Conservation (phyloP, 2,113 vertebrate species). For the Cichladusa arquata region DNA sequence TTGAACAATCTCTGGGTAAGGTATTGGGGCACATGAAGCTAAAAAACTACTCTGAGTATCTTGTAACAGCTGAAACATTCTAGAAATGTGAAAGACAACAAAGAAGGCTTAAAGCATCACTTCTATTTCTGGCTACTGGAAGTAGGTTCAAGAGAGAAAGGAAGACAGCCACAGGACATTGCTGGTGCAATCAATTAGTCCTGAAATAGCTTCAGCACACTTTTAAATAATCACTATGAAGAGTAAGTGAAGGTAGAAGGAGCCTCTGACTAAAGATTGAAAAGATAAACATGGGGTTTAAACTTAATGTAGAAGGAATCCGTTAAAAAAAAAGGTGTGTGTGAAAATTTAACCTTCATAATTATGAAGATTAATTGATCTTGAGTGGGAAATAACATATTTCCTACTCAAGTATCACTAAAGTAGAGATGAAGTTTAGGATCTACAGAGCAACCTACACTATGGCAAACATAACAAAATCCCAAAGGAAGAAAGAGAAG, state of each 20-base stretch:
- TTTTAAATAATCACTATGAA: background rate
- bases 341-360: background rate
- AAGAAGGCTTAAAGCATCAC: background rate
- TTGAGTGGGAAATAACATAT: background rate
- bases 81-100: background rate
- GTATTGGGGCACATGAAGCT: fast-evolving
- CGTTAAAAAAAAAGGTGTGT: background rate
- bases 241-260: background rate
- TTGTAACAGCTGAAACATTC: background rate
- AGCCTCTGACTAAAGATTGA: background rate
- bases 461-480: background rate
- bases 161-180: background rate
- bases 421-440: background rate
- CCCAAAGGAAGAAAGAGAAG: background rate
- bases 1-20: background rate
- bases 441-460: background rate
- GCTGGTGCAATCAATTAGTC: background rate
- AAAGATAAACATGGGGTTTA: background rate
- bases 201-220: background rate
- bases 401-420: background rate
- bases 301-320: background rate
- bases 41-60: background rate
- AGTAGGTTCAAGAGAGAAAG: background rate
- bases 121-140: background rate
- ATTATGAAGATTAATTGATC: no score